These are phyloP conservation scores for Cephus cinctus DNA, from an alignment of 1,140 invertebrate species.

Conservation along the genomic window DNA sequence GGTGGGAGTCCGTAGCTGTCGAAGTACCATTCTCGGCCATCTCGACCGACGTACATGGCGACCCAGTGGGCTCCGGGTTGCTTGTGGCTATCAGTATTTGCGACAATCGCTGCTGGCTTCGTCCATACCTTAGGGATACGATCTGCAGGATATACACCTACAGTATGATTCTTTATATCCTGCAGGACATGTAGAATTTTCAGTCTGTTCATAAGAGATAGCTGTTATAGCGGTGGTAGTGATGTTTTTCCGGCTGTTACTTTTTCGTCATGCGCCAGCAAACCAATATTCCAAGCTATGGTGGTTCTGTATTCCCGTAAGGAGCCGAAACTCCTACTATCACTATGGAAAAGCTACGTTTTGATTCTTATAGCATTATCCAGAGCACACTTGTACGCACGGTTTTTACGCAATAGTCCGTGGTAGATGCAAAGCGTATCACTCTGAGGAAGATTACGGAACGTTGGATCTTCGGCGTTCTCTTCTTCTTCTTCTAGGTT, in stretches of 20 bases:
- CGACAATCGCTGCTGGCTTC: neutral
- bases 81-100: slow-evolving; percentile 3
- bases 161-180: neutral
- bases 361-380: too few species aligned
- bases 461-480: neutral
- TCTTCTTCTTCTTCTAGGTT: slow-evolving; percentile 10
- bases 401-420: slow-evolving; percentile 3
- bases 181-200: neutral
- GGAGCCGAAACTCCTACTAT: too few species aligned
- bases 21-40: neutral
- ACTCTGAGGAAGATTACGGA: slow-evolving; percentile 4
- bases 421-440: neutral
- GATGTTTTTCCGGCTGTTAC: too few species aligned
- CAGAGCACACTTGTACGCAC: neutral
- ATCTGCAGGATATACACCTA: slow-evolving; percentile 1
- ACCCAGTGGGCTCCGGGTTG: slow-evolving; percentile 2
- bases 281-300: slow-evolving; percentile 1
- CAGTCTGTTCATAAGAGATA: neutral
- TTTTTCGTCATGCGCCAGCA: neutral
- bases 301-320: too few species aligned
- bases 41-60: neutral
- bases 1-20: neutral
- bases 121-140: neutral
- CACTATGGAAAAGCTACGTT: slow-evolving; percentile 2
- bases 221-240: neutral